phyloP scores from a whole-genome alignment of 2,113 vertebrate genomes.

The Colius striatus region DNA sequence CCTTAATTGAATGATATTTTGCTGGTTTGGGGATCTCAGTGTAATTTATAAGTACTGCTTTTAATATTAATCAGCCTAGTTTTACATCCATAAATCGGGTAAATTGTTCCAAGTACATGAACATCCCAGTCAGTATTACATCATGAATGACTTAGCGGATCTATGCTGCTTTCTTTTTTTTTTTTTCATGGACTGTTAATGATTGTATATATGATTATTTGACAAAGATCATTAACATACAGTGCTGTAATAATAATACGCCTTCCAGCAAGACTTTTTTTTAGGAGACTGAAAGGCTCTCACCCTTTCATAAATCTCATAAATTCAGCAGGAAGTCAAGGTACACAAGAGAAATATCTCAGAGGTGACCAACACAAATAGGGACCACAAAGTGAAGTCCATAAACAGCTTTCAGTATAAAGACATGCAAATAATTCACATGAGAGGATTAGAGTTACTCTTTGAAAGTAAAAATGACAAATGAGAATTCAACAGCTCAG shows the following conservation, averaged over 20 bases:
- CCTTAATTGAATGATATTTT: not conserved
- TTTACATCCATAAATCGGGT: too few relatives aligned
- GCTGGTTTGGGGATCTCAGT: not conserved
- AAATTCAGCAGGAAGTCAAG: not conserved
- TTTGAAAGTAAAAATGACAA: not conserved
- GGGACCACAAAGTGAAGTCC: rapidly evolving
- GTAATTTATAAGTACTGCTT: not conserved
- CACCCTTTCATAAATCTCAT: not conserved
- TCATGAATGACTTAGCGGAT: not conserved
- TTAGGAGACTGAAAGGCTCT: not conserved
- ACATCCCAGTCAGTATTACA: not conserved
- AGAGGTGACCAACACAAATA: not conserved
- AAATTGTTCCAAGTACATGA: not conserved
- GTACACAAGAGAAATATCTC: not conserved
- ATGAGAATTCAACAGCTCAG: not conserved
- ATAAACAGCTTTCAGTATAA: not conserved
- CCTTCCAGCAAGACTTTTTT: not conserved
- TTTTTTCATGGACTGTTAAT: not conserved
- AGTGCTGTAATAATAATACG: not conserved
- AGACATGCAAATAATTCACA: not conserved
- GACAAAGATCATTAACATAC: not conserved
- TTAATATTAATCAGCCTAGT: not conserved
- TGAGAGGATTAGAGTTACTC: not conserved
- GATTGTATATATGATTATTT: not conserved
- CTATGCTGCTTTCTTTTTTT: too few relatives aligned